A percentile compares a stretch with the other conserved stretches of the same genome.
phyloP scores from a whole-genome alignment of 2,888 invertebrate species.

The Tanaodytes sp. region DNA sequence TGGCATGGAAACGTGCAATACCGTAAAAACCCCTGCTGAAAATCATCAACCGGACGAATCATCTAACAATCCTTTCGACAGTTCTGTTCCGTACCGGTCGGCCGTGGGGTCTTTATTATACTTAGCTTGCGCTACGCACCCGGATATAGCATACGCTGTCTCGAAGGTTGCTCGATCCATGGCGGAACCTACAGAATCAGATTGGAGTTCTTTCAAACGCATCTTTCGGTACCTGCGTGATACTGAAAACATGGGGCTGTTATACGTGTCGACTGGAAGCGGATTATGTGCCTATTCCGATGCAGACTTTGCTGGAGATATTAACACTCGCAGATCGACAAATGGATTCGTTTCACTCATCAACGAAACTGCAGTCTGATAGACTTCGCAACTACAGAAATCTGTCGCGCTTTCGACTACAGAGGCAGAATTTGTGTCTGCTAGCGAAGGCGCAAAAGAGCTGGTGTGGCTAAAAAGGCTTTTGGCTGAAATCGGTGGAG shows the following conservation, averaged over 20 bases:
- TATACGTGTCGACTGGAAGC: background rate
- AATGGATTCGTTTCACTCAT: constrained; percentile 5
- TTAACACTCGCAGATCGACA: constrained; percentile 15
- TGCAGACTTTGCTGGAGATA: constrained; percentile 18
- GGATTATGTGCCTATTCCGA: constrained; percentile 13
- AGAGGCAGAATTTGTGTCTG: background rate
- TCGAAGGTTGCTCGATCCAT: constrained; percentile 15
- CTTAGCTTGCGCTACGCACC: constrained; percentile 34
- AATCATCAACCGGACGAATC: constrained; percentile 28
- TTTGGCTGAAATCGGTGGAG: background rate
- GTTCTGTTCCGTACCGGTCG: constrained; percentile 41
- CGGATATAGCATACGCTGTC: constrained; percentile 11
- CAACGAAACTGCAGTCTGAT: background rate
- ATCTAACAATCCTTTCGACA: constrained; percentile 26
- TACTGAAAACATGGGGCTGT: constrained; percentile 2
- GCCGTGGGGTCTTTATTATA: constrained; percentile 36
- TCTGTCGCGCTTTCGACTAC: background rate
- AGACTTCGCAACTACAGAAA: constrained; percentile 10
- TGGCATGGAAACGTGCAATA: constrained; percentile 45
- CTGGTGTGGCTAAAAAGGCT: background rate
- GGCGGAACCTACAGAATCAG: background rate
- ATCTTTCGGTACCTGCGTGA: constrained; percentile 13
- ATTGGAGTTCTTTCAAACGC: constrained; percentile 20
- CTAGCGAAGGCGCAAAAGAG: background rate
- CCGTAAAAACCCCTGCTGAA: constrained; percentile 46